phyloP scores from a whole-genome alignment of 2,888 invertebrate genomes.

The Catocala fraxini region DNA sequence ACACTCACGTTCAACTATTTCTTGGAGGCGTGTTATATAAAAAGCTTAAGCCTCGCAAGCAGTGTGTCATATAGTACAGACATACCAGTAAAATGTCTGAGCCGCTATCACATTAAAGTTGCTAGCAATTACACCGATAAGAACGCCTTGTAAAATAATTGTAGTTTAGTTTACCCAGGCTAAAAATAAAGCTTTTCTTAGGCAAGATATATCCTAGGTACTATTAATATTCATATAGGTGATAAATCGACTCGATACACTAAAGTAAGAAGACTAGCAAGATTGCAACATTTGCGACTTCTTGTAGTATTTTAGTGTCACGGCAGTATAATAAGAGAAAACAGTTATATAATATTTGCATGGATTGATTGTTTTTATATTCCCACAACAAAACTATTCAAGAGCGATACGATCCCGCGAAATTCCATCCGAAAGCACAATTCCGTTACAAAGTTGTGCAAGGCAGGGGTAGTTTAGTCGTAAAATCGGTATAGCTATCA shows the following conservation, averaged over 20 bases:
- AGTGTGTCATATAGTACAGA: slow-evolving; percentile 35
- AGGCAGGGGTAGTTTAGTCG: slow-evolving; percentile 40
- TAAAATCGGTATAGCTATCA: slow-evolving; percentile 46
- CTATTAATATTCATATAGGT: too few relatives aligned
- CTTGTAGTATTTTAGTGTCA: too few relatives aligned
- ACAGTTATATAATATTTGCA: neutral
- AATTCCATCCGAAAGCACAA: slow-evolving; percentile 24
- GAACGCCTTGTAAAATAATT: too few relatives aligned
- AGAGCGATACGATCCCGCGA: slow-evolving; percentile 16
- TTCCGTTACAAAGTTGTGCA: slow-evolving; percentile 44
- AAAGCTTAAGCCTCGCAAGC: slow-evolving; percentile 29
- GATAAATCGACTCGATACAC: too few relatives aligned
- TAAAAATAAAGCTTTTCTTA: too few relatives aligned
- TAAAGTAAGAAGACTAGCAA: too few relatives aligned
- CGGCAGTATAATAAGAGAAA: too few relatives aligned
- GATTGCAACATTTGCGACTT: too few relatives aligned
- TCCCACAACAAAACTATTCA: slow-evolving; percentile 10
- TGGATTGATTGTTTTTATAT: neutral
- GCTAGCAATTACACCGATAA: slow-evolving; percentile 37
- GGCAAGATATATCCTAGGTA: too few relatives aligned
- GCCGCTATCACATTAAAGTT: slow-evolving; percentile 45
- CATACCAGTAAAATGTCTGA: slow-evolving; percentile 48
- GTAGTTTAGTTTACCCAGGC: too few relatives aligned
- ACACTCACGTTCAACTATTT: slow-evolving; percentile 32
- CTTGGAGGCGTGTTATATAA: slow-evolving; percentile 21